Base-by-base conservation (phyloP, 2,888 invertebrate genomes). In the Ophonus ardosiacus region DNA sequence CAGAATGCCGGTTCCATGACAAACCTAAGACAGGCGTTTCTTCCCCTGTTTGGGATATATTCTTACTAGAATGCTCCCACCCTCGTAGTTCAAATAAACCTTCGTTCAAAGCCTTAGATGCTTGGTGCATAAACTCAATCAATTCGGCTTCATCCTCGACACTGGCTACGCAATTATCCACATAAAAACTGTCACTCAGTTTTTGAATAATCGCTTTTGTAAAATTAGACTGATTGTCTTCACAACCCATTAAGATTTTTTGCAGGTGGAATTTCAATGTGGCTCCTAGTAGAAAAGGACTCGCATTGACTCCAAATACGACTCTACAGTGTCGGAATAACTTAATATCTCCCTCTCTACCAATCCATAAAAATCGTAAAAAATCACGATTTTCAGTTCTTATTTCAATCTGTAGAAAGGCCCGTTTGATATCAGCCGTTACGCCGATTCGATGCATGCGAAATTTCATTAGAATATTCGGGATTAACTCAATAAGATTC, bases 231-330 rank as follows among this genome's bases (percentile, higher is more conserved):
- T 21, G 21, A 21, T 21, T 21, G 3, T 21, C 21, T 21, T 21
- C 3, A 21, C 21, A 21, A 21, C 3, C 3, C 3, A 21, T 2
- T 21, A 85, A 63, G 7, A 81, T 18, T 10, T 43, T 43, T 43
- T 43, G 43, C n/a, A 89, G 84, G 85, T 88, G 88, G 63, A 87
- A 76, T 10, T 87, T 79, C 1, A 89, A 86, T 0, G 87, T 86
- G 0, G 87, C 88, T 0, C 85, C 87, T 13, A 88, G 85, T 13
- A 88, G 51, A 83, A 88, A 88, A 1, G 87, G 87, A 21, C 87
- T 88, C 2, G 83, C 86, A 0, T 84, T 74, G 0, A 88, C 86
- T 18, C 88, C 88, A 74, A 89, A 88, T 0, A 88, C 87, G 1
- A 89, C 87, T 15, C 88, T 7, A 10, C 76, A 31, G 81, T 89